Percentiles rank a stretch among this genome's conserved stretches.
Evolutionary conservation across 2,113 vertebrate species (phyloP).

Genomic region (Varanus salvator): DNA sequence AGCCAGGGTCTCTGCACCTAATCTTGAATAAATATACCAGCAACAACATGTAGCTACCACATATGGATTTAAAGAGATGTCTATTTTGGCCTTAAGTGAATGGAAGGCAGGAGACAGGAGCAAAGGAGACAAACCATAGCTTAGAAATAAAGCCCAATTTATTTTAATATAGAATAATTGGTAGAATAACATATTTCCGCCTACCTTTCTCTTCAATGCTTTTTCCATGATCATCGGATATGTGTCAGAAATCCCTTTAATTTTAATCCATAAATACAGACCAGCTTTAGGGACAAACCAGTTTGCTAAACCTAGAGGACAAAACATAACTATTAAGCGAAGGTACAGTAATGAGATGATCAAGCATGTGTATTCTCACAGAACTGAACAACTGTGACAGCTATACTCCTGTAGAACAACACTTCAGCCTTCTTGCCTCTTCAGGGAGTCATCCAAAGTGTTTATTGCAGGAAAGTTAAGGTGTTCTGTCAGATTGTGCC

Average conservation of each 20-base stretch:
- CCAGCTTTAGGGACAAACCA: conserved; percentile 86
- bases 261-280: conserved; percentile 90
- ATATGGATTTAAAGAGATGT: too few relatives aligned
- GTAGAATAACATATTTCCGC: not conserved
- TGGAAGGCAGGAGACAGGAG: not conserved
- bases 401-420: not conserved
- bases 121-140: not conserved
- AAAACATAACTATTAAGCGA: conserved; percentile 16
- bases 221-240: conserved; percentile 82
- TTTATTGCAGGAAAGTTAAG: not conserved
- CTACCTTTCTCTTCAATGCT: conserved; percentile 86
- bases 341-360: not conserved
- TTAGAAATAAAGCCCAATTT: not conserved
- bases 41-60: too few relatives aligned
- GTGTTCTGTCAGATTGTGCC: not conserved
- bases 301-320: conserved; percentile 81
- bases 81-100: not conserved
- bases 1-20: too few relatives aligned
- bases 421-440: not conserved
- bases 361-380: not conserved
- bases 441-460: not conserved
- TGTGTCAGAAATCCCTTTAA: conserved; percentile 83
- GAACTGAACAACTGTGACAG: not conserved
- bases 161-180: not conserved
- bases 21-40: too few relatives aligned